These are phyloP conservation scores for Pyrrhura leucotis DNA, from an alignment of 2,797 vertebrate species.

Conservation along the genomic window DNA sequence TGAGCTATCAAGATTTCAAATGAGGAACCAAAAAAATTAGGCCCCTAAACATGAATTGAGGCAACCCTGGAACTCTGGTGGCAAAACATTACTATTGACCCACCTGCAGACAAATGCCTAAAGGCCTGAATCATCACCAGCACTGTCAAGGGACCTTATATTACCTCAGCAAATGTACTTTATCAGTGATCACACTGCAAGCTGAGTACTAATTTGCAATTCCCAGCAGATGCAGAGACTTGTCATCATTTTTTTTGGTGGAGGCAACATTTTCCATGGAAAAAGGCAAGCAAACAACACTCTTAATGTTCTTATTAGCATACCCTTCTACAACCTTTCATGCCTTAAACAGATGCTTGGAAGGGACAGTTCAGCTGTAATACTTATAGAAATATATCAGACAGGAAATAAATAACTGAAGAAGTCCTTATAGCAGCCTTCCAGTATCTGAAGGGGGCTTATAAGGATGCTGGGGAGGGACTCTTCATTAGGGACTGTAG, in stretches of 20 bases:
- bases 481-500: no score
- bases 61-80: background rate
- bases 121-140: conserved; percentile 38
- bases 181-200: conserved; percentile 14
- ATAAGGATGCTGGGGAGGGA: no score
- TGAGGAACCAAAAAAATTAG: background rate
- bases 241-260: conserved; percentile 35
- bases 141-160: background rate
- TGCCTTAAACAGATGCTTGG: conserved; percentile 16
- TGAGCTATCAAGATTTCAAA: background rate
- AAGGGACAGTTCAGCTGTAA: background rate
- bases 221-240: conserved; percentile 43
- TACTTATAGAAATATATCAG: background rate
- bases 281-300: conserved; percentile 37
- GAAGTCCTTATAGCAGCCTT: background rate
- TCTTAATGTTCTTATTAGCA: background rate
- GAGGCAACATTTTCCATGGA: conserved; percentile 41
- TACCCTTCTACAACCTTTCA: background rate
- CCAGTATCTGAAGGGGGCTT: no score
- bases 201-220: conserved; percentile 27
- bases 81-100: background rate
- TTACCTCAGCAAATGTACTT: conserved; percentile 51
- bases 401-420: background rate
- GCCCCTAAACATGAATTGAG: background rate
- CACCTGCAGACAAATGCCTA: conserved; percentile 22